Evolutionary conservation across 1,140 invertebrate species (phyloP).

Genomic region (Scaptodrosophila lebanonensis): DNA sequence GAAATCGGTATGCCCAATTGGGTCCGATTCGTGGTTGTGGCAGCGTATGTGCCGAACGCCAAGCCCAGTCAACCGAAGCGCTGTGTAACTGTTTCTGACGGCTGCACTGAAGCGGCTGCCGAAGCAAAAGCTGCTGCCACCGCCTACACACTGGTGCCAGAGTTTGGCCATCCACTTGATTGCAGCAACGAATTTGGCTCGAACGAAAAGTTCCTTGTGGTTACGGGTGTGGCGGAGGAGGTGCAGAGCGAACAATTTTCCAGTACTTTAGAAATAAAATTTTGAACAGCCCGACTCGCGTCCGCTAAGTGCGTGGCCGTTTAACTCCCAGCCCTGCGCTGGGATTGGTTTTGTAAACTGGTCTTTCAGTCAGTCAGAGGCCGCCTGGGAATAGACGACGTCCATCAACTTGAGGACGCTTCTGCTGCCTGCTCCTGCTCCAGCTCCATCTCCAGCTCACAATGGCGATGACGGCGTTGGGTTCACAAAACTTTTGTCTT

Average conservation of each 20-base stretch:
- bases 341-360: too few species aligned
- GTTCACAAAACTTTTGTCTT: constrained; percentile 31
- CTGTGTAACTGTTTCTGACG: constrained; percentile 49
- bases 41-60: constrained; percentile 38
- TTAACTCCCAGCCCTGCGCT: constrained; percentile 41
- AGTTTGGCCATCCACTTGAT: too few species aligned
- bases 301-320: constrained; percentile 66
- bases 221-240: constrained; percentile 18
- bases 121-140: constrained; percentile 15
- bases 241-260: constrained; percentile 45
- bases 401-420: constrained; percentile 22
- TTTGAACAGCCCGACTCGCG: constrained; percentile 67
- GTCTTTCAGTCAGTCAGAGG: too few species aligned
- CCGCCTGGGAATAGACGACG: not conserved
- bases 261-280: constrained; percentile 70
- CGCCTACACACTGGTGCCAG: too few species aligned
- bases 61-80: constrained; percentile 47
- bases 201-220: constrained; percentile 64
- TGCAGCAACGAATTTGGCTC: constrained; percentile 61
- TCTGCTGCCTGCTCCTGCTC: too few species aligned
- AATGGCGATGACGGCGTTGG: not conserved
- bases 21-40: too few species aligned
- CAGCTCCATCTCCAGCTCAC: too few species aligned
- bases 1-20: constrained; percentile 28
- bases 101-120: too few species aligned